Evolutionary conservation across 2,797 vertebrate species (phyloP), one percentile per base, ranked within the genome.

Genomic region (Erethizon dorsatum): DNA sequence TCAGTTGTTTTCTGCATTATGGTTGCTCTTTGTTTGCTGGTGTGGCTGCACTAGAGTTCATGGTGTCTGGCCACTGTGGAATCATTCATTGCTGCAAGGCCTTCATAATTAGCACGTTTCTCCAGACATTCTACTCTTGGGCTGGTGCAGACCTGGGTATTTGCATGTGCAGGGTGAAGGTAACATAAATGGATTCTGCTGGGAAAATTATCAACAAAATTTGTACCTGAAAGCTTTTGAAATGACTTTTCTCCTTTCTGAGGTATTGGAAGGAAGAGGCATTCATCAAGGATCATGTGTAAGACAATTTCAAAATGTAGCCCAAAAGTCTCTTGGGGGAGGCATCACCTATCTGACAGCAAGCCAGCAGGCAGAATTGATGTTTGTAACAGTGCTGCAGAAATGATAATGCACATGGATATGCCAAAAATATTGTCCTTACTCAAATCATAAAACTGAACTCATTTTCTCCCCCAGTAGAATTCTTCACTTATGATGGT

Each of bases 301-400:
- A 50, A 17, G 6, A 18, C 8, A 4, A 22, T 79, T n/a, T 33
- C 13, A 28, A 65, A 17, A 59, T 37, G 20, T 28, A 61, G 24
- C 24, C 13, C 24, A 0, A 24, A 57, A 59, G 12, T 12, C 4
- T 65, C 15, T 24, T 28, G 11, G 33, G 47, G 15, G 8, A 33
- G 45, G 4, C 45, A 1, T 33, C 6, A 85, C 7, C 0, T 24
- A 11, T n/a, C 26, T 28, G 0, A n/a, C 18, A 22, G 11, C 0
- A 6, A 20, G 9, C 22, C 20, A n/a, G 63, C 1, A 31, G 57
- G 41, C 9, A 3, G 56, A 33, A 47, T 18, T 12, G 45, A 7
- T 4, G 24, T 83, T 88, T 22, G 14, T 3, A 15, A 37, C 63
- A 33, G 18, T 31, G n/a, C 52, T 5, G 0, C 80, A 67, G 28